A percentile compares a stretch with the other conserved stretches of the same genome.
phyloP scores from a whole-genome alignment of 2,888 invertebrate genomes.

The Lepidocyrtoides sp. region DNA sequence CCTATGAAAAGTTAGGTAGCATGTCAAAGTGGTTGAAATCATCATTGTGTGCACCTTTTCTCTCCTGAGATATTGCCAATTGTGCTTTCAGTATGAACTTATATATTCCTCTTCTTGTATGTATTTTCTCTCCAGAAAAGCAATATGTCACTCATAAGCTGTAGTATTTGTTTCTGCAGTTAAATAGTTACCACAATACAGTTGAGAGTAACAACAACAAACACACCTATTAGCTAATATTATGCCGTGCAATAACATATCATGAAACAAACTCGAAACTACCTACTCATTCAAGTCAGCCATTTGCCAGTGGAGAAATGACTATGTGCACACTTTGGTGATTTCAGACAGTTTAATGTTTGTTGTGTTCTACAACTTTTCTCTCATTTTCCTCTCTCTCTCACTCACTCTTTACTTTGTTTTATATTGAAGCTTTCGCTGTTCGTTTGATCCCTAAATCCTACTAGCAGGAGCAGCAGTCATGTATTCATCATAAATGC shows the following conservation, averaged over 20 bases:
- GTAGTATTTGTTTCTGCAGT: background rate
- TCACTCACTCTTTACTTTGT: background rate
- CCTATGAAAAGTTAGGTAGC: constrained; percentile 28
- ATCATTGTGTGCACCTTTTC: background rate
- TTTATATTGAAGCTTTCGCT: background rate
- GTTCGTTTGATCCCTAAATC: constrained; percentile 46
- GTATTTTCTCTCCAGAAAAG: constrained; percentile 1
- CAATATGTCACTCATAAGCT: constrained; percentile 34
- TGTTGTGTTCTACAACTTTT: constrained; percentile 54
- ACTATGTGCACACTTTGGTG: constrained; percentile 59
- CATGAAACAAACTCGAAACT: constrained; percentile 25
- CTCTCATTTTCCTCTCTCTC: constrained; percentile 43
- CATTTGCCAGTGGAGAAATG: constrained; percentile 11
- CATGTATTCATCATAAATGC: background rate
- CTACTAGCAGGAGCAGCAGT: background rate
- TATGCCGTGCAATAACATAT: constrained; percentile 46
- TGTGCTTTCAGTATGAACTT: background rate
- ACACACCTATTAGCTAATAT: constrained; percentile 63
- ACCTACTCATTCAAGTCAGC: constrained; percentile 13
- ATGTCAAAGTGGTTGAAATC: constrained; percentile 35
- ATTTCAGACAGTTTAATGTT: constrained; percentile 60
- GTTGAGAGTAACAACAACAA: too few species aligned
- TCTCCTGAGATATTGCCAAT: constrained; percentile 17
- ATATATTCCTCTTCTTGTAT: background rate
- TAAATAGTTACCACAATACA: constrained; percentile 34